Evolutionary conservation across 2,113 vertebrate species (phyloP).

Genomic region (Garra rufa): DNA sequence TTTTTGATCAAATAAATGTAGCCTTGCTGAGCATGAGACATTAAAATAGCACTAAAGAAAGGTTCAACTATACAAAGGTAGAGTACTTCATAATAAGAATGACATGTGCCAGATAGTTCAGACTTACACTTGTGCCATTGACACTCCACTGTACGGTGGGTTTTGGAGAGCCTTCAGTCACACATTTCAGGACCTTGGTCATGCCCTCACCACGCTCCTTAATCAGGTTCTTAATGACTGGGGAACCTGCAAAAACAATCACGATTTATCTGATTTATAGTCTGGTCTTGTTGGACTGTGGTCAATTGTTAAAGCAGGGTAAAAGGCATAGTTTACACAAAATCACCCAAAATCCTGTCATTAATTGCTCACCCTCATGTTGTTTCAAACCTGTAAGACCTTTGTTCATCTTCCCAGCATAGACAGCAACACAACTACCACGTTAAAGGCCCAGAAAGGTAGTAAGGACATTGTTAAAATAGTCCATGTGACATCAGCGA

Average conservation of each 20-base stretch:
- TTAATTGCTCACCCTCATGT: too few relatives aligned
- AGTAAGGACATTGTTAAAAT: too few relatives aligned
- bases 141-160: conserved; percentile 90
- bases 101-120: neutral
- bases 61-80: too few relatives aligned
- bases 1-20: neutral
- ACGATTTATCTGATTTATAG: neutral
- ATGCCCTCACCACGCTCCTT: conserved; percentile 79
- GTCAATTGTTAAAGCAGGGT: neutral
- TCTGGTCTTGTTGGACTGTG: neutral
- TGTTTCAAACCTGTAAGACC: too few relatives aligned
- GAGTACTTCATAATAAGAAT: neutral
- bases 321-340: neutral
- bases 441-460: too few relatives aligned
- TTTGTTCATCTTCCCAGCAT: too few relatives aligned
- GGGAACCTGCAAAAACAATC: conserved; percentile 82
- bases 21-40: neutral
- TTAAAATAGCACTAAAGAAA: neutral
- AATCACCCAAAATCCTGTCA: too few relatives aligned
- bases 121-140: conserved; percentile 83
- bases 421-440: too few relatives aligned
- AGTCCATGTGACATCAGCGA: too few relatives aligned
- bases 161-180: conserved; percentile 91
- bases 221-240: conserved; percentile 83
- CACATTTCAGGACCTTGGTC: conserved; percentile 86